Base-by-base conservation (phyloP, 1,140 invertebrate genomes). In the Drosophila orosa region DNA sequence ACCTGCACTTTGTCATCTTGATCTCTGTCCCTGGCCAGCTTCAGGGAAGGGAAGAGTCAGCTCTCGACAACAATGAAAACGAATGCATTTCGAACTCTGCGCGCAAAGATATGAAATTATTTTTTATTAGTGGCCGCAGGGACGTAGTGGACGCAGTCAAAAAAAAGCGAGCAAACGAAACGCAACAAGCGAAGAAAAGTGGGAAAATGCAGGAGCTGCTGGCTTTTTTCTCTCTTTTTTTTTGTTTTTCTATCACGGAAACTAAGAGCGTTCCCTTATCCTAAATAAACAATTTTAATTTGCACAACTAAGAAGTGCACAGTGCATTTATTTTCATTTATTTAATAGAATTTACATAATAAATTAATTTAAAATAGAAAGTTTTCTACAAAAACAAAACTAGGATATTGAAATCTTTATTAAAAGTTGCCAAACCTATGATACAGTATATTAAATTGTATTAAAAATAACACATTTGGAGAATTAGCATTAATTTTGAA, bases 1-100 rank as follows among this genome's bases (percentile, higher is more conserved):
- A 85, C 81, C 81, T 77, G 74, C 78, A 80, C 73, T 84, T 80
- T 60, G 67, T 84, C 81, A 85, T 84, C 78, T 84, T 85, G 82
- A 84, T 85, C 81, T 78, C 71, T 73, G 61, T 57, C 56, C 19
- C 72, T 40, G 37, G 15, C 35, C 40, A 24, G 52, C 31, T 35
- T 24, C 24, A 27, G 19, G 13, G 17, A 2, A 5, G 12, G 4
- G 29, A 3, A 24, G 22, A 39, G 5, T 9, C 65, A 31, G 15
- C 22, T 2, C 35, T 22, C 29, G 35, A 48, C 59, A 84, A 84
- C 77, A 84, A 84, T 84, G 81, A 84, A 66, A 84, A 84, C 77
- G 75, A 84, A 83, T 83, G 80, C 80, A 83, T 83, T 83, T 71
- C 76, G 61, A 69, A 73, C 57, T 45, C 33, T 74, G 58, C 47